These are phyloP conservation scores for Seriola aureovittata DNA, from an alignment of 2,113 vertebrate species.

Conservation along the genomic window DNA sequence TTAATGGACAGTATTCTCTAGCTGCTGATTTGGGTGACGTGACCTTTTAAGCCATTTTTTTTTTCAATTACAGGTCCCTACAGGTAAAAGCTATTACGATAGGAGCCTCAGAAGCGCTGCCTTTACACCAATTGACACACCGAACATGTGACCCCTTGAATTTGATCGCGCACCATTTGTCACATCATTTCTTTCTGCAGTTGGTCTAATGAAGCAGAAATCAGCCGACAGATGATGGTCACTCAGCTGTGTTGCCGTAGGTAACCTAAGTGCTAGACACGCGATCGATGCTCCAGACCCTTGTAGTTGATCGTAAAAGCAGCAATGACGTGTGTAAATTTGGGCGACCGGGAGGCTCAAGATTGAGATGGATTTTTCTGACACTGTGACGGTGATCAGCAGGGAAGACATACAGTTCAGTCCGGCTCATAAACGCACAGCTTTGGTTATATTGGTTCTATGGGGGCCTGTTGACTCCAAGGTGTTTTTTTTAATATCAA, in stretches of 20 bases:
- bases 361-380: constrained; percentile 60
- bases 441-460: constrained; percentile 30
- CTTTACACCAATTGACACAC: neutral
- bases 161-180: neutral
- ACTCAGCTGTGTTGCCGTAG: neutral
- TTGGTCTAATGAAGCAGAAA: constrained; percentile 23
- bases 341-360: constrained; percentile 6
- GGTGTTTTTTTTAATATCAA: constrained; percentile 46
- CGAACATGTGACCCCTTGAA: neutral
- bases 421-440: constrained; percentile 43
- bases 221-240: constrained; percentile 3
- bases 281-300: neutral
- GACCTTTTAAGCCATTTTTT: no score
- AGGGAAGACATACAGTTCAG: neutral
- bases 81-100: neutral
- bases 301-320: constrained; percentile 22
- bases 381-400: constrained; percentile 26
- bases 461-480: constrained; percentile 41
- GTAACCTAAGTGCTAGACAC: neutral
- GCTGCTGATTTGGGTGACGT: no score
- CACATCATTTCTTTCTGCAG: neutral
- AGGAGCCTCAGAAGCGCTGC: neutral
- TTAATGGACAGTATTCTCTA: no score
- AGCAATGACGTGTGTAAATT: neutral
- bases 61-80: no score